phyloP scores from a whole-genome alignment of 30 jellyfish, hydroid and myxozoan genomes.

The Haliclystus octoradiatus region DNA sequence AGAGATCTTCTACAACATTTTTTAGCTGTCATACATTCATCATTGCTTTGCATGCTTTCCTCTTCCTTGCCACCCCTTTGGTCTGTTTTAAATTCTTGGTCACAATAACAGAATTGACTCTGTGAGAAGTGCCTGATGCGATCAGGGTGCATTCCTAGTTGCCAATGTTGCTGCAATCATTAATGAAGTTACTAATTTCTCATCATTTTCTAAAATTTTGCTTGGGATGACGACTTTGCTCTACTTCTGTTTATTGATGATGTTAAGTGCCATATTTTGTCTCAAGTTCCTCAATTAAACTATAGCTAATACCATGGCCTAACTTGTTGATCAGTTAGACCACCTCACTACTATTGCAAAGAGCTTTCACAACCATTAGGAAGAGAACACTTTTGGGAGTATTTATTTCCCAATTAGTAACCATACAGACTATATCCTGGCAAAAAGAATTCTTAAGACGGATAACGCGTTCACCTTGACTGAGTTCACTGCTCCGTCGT shows the following conservation, averaged over 20 bases:
- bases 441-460: background rate
- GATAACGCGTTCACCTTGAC: background rate
- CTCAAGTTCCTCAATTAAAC: slow-evolving; percentile 19
- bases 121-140: slow-evolving; percentile 7
- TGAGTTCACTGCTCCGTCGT: background rate
- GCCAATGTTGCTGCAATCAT: slow-evolving; percentile 12
- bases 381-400: slow-evolving; percentile 20
- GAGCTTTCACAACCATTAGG: slow-evolving; percentile 26
- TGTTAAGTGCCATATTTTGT: slow-evolving; percentile 10
- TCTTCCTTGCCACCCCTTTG: no score
- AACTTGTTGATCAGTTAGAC: slow-evolving; percentile 9
- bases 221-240: slow-evolving; percentile 9
- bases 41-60: background rate
- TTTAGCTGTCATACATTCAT: slow-evolving; percentile 2
- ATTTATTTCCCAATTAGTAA: slow-evolving; percentile 14
- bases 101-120: slow-evolving; percentile 10
- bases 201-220: background rate
- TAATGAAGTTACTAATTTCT: background rate
- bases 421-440: slow-evolving; percentile 19
- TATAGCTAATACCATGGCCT: slow-evolving; percentile 32
- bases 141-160: slow-evolving; percentile 5
- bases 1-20: slow-evolving; percentile 4
- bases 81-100: slow-evolving; percentile 8
- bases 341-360: slow-evolving; percentile 22
- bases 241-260: slow-evolving; percentile 23